phyloP scores from a whole-genome alignment of 92 coral and sea anemone species.

The Parazoanthus swiftii region DNA sequence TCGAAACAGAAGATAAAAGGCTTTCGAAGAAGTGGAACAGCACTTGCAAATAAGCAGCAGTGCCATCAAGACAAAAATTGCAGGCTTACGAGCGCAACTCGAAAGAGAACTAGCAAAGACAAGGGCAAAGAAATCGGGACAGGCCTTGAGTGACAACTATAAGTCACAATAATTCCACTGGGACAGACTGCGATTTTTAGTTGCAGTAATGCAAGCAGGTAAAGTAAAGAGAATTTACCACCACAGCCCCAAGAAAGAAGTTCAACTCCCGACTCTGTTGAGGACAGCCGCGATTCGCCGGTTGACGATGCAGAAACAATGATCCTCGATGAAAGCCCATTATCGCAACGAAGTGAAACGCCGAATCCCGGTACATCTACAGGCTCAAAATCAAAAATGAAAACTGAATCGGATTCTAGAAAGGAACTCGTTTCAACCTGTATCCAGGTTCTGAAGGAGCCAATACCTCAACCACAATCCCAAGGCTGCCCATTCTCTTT shows the following conservation, averaged over 20 bases:
- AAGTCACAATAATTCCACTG: conserved; percentile 48
- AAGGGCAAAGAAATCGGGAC: neutral
- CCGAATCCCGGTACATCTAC: neutral
- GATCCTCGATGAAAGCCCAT: neutral
- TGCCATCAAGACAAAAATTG: neutral
- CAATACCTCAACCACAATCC: conserved; percentile 44
- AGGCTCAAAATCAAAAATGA: neutral
- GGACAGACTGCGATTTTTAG: conserved; percentile 50
- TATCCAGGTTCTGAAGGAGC: conserved; percentile 61
- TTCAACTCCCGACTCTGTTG: conserved; percentile 35
- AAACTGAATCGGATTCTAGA: conserved; percentile 18
- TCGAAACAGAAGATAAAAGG: conserved; percentile 16
- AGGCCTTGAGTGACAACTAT: neutral
- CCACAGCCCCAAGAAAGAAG: neutral
- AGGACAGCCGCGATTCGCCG: neutral
- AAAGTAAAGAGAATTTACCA: conserved; percentile 44
- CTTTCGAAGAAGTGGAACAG: conserved; percentile 30
- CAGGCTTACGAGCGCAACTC: neutral
- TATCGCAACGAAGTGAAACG: neutral
- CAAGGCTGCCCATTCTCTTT: conserved; percentile 40
- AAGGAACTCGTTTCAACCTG: conserved; percentile 61
- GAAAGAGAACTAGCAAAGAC: neutral
- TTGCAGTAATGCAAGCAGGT: conserved; percentile 51
- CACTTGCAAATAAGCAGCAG: conserved; percentile 39
- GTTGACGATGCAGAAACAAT: neutral